phyloP scores from a whole-genome alignment of 2,113 vertebrate genomes.

The Dinomys branickii region DNA sequence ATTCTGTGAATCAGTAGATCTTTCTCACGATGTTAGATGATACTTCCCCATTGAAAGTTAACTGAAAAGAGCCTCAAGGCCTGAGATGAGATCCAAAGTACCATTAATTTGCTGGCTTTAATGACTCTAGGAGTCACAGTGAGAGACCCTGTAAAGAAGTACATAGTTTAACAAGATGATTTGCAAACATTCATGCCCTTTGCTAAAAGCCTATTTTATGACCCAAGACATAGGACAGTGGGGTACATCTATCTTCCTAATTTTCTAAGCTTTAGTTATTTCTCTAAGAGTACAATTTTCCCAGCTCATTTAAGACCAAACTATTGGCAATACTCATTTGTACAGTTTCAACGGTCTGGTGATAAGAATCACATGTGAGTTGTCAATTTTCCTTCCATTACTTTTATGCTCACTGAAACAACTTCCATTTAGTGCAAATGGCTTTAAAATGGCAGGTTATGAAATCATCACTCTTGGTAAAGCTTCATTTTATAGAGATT shows the following conservation, averaged over 20 bases:
- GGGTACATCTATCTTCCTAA: background rate
- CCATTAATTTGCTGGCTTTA: background rate
- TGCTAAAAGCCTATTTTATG: background rate
- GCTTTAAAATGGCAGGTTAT: constrained; percentile 57
- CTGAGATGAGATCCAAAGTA: background rate
- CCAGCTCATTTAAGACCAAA: background rate
- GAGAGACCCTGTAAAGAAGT: background rate
- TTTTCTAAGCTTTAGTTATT: background rate
- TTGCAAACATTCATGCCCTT: background rate
- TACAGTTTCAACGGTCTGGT: background rate
- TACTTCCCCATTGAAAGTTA: background rate
- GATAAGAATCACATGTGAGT: background rate
- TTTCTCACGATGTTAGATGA: background rate
- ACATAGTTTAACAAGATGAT: background rate
- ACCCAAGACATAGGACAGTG: background rate
- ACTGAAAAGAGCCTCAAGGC: background rate
- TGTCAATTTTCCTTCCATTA: constrained; percentile 41
- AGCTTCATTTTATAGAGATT: constrained; percentile 52
- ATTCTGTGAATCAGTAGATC: background rate
- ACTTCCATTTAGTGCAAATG: constrained; percentile 31
- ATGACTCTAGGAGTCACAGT: background rate
- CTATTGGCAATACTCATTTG: background rate
- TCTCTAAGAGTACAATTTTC: background rate
- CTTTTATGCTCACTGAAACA: constrained; percentile 10
- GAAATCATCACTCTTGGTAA: constrained; percentile 50